Conservation (phyloP, 2,113 vertebrate species). For the Lepus europaeus region DNA sequence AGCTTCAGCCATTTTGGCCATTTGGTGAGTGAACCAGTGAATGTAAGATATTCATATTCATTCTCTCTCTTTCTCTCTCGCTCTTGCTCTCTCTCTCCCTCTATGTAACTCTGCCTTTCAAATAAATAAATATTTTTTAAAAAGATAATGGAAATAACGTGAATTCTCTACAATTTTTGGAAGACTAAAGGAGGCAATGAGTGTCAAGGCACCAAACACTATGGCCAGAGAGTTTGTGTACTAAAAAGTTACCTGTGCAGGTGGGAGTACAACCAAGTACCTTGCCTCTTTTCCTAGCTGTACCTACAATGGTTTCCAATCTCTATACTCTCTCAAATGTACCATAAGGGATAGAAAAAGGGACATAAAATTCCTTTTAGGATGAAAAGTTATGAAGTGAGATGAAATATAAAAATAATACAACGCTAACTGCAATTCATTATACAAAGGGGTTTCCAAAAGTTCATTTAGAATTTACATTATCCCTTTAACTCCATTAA, state of each 20-base stretch:
- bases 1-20: no score
- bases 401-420: background rate
- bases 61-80: no score
- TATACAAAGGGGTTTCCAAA: no score
- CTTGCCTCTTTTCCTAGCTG: background rate
- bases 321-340: background rate
- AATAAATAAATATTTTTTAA: no score
- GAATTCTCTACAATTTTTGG: background rate
- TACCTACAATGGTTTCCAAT: rapidly evolving
- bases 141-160: background rate
- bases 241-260: background rate
- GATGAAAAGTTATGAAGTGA: background rate
- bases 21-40: no score
- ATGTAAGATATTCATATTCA: no score
- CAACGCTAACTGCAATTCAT: background rate
- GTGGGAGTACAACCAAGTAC: background rate
- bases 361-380: background rate
- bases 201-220: background rate
- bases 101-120: no score
- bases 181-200: background rate
- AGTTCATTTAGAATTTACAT: no score
- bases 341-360: background rate
- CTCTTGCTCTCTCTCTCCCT: no score
- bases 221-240: background rate
- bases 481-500: no score